These are phyloP conservation scores for honey bee (Apis mellifera) DNA, from an alignment of 1,140 invertebrate genomes.

Conservation along the genomic window DNA sequence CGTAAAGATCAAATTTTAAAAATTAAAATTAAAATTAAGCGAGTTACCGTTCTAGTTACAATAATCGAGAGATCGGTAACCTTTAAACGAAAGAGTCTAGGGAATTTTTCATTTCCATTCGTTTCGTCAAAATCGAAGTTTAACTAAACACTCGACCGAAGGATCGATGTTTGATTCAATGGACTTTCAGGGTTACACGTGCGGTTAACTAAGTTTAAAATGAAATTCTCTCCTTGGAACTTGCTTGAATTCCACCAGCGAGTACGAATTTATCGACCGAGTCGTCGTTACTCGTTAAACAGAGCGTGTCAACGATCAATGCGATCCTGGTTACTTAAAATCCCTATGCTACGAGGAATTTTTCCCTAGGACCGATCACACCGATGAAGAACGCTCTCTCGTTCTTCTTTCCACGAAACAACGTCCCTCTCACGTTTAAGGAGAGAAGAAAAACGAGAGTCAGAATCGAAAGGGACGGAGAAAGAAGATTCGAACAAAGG, in stretches of 20 bases:
- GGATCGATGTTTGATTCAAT: not conserved
- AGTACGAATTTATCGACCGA: not conserved
- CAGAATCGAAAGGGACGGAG: not conserved
- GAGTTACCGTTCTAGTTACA: too few species aligned
- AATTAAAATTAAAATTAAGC: too few species aligned
- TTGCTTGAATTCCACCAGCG: not conserved
- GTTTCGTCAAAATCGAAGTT: too few species aligned
- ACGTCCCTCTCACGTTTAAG: not conserved
- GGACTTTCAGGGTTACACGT: not conserved
- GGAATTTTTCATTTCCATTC: too few species aligned
- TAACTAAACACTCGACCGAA: too few species aligned
- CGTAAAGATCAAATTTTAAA: too few species aligned
- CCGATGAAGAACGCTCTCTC: not conserved
- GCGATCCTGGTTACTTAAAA: not conserved
- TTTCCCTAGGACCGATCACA: not conserved
- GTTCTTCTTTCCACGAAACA: not conserved
- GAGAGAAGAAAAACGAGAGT: not conserved
- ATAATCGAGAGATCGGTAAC: too few species aligned
- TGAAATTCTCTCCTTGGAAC: not conserved
- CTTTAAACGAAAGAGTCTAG: too few species aligned
- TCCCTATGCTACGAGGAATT: not conserved
- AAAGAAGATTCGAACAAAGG: too few species aligned
- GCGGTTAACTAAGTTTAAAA: not conserved
- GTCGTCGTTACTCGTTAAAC: conserved; percentile 7
- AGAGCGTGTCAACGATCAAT: conserved; percentile 3